phyloP scores from a whole-genome alignment of 2,888 invertebrate species.

The Drosophila hawaiiensis region DNA sequence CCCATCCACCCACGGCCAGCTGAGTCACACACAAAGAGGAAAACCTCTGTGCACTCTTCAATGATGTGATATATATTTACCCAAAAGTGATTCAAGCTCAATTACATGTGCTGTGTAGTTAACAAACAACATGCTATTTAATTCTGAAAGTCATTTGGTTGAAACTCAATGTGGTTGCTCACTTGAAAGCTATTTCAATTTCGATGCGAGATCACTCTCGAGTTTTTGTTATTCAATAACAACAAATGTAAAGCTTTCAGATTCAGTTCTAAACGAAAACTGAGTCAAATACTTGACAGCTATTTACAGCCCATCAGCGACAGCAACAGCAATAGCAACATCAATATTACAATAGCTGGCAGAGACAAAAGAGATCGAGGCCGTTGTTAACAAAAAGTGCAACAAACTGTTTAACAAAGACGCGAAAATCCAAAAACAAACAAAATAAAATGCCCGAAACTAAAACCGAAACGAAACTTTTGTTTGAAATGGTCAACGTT shows the following conservation, averaged over 20 bases:
- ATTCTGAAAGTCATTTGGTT: constrained; percentile 4
- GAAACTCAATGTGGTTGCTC: constrained; percentile 15
- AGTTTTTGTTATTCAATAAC: background rate
- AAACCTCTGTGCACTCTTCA: background rate
- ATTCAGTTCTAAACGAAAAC: constrained; percentile 56
- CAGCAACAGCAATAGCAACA: constrained; percentile 10
- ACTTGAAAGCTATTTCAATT: constrained; percentile 24
- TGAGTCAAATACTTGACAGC: constrained; percentile 54
- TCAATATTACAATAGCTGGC: constrained; percentile 10
- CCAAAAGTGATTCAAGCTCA: background rate
- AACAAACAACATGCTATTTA: background rate
- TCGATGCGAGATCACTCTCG: constrained; percentile 6
- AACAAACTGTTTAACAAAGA: constrained; percentile 55
- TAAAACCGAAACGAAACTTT: constrained; percentile 39
- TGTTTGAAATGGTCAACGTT: constrained; percentile 66
- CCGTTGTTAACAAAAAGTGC: constrained; percentile 49
- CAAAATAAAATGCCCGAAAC: constrained; percentile 29
- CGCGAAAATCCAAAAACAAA: constrained; percentile 43
- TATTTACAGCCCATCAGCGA: constrained; percentile 44
- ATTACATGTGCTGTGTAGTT: constrained; percentile 3
- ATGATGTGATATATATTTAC: background rate
- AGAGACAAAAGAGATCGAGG: constrained; percentile 54
- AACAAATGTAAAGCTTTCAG: constrained; percentile 37
- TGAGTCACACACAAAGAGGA: constrained; percentile 3
- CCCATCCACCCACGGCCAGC: background rate